Evolutionary conservation across 2,888 invertebrate species (phyloP), one percentile per base, ranked within the genome.

Genomic region (Scaptomyza tumidula): DNA sequence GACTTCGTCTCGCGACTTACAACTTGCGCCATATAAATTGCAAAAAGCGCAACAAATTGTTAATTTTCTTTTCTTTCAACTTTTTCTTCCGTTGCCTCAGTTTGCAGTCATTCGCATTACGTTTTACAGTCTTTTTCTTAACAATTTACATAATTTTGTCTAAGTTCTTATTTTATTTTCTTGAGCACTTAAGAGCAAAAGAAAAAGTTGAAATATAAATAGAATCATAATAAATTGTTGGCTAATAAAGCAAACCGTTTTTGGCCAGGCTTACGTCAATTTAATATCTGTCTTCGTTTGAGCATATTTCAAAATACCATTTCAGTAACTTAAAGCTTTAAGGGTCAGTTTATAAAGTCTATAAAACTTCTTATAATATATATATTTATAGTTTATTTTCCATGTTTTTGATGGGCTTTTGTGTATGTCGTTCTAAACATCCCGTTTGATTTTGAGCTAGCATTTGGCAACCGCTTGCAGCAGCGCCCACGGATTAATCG

Each of bases 41-140:
- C 75, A 79, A 83, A 41, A 82, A 83, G 88, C 84, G 86, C 88
- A 88, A 82, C 84, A 84, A 84, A 88, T 84, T 84, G 88, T 80
- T 88, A 88, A 84, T 83, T 84, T 87, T 88, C 80, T 71, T 85
- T 74, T 70, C 71, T 66, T 71, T 79, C 55, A 57, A 56, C 61
- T 67, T 49, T n/a, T 44, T 46, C 59, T 39, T 52, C 53, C 53
- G 53, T 52, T 13, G 14, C 10, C 13, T 11, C 45, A 57, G 57
- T 44, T 24, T 41, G 57, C 60, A 44, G 52, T 19, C 59, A 27
- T 37, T 49, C 19, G 49, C 35, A 13, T 52, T n/a, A 24, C 52
- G 52, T 37, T 35, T 35, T 16, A 1, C 39, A 14, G 39, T 41
- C 41, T 37, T 52, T 66, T 70, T 69, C 67, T 69, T 76, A 74